These are phyloP conservation scores for Campoletis sonorensis DNA, from an alignment of 1,140 invertebrate species.

Conservation along the genomic window DNA sequence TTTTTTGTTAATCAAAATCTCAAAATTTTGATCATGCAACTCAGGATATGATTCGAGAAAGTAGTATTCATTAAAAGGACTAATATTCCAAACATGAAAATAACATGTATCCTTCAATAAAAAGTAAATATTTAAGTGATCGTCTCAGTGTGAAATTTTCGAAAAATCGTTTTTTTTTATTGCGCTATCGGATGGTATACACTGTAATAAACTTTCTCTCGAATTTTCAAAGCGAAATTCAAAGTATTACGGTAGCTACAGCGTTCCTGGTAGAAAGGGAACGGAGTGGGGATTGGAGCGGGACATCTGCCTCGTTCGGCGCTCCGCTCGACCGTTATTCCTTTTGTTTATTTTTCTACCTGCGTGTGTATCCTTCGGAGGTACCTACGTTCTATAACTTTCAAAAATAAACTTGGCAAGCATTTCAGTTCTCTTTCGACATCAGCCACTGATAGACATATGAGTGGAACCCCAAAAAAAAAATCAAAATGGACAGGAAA, in stretches of 20 bases:
- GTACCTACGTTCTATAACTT: conserved; percentile 1
- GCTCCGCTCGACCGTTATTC: conserved; percentile 20
- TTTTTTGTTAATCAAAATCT: no score
- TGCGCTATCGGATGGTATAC: not conserved
- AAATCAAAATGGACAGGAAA: conserved; percentile 19
- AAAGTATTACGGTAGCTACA: conserved; percentile 2
- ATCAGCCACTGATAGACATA: conserved; percentile 27
- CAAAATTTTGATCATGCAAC: no score
- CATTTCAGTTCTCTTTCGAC: conserved; percentile 30
- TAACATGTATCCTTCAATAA: no score
- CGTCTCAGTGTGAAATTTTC: not conserved
- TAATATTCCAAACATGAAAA: no score
- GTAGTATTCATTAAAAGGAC: no score
- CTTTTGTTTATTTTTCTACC: conserved; percentile 30
- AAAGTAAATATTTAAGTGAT: no score
- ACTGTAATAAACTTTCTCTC: not conserved
- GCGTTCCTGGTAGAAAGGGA: not conserved
- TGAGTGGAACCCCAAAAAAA: not conserved
- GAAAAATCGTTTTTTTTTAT: not conserved
- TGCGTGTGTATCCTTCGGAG: conserved; percentile 4
- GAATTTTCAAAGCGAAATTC: conserved; percentile 22
- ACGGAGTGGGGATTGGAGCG: conserved; percentile 1
- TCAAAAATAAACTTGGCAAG: not conserved
- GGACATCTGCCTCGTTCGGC: conserved; percentile 2
- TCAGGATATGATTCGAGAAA: no score